Evolutionary conservation across 2,797 vertebrate genomes (phyloP).

Genomic region (Enteromius afrohamiltoni): DNA sequence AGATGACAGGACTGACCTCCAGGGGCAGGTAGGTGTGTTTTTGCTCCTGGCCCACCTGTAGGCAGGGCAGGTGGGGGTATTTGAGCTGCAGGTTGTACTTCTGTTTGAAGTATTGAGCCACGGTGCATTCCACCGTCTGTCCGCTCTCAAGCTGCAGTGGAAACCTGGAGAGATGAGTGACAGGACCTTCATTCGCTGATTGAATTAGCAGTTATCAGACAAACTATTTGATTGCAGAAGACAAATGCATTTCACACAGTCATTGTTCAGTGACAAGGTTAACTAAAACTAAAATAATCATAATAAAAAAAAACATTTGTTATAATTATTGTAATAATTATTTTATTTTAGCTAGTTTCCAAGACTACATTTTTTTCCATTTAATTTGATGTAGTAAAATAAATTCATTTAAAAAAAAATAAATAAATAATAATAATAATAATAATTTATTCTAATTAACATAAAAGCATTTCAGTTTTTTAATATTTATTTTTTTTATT

Average conservation of each 20-base stretch:
- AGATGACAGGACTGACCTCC: too few relatives aligned
- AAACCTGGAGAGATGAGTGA: constrained; percentile 79
- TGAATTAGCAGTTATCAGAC: background rate
- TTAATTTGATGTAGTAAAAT: too few relatives aligned
- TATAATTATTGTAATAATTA: too few relatives aligned
- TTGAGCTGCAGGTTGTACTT: constrained; percentile 99
- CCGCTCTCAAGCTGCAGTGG: constrained; percentile 97
- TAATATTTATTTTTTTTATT: too few relatives aligned
- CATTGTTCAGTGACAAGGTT: background rate
- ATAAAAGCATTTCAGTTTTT: too few relatives aligned
- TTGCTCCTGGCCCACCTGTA: constrained; percentile 98
- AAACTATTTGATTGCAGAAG: background rate
- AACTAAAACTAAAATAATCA: background rate
- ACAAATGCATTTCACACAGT: background rate
- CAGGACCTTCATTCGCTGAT: background rate
- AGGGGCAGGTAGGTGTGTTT: constrained; percentile 99
- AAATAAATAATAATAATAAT: too few relatives aligned
- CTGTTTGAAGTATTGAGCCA: constrained; percentile 99
- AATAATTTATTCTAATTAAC: too few relatives aligned
- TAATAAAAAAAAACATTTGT: background rate
- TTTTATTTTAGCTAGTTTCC: background rate
- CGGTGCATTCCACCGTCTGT: constrained; percentile 98
- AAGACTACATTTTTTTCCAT: background rate
- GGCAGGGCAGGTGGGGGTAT: constrained; percentile 96
- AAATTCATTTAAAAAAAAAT: too few relatives aligned